Evolutionary conservation across 2,797 vertebrate genomes (phyloP), one percentile per base, ranked within the genome.

Genomic region (Molossus molossus): DNA sequence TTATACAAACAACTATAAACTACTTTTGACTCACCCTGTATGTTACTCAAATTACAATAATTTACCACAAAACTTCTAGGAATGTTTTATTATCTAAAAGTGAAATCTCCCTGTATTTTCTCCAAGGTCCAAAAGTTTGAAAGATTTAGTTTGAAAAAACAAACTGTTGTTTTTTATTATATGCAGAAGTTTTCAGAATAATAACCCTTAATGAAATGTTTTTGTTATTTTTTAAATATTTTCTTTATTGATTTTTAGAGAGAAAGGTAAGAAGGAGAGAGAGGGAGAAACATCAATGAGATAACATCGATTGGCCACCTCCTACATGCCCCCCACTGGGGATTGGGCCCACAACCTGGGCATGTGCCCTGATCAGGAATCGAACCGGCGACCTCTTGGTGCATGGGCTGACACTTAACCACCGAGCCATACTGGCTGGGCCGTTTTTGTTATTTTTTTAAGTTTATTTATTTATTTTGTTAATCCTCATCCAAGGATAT

Each of bases 101-200:
- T 72, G 33, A 64, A 20, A 2, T 33, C 15, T 70, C 12, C 29
- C 25, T 85, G 5, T 79, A 58, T 94, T 88, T 89, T 90, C 25
- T 83, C 5, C 17, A 55, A 67, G 15, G 9, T 73, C 79, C 40
- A 69, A 87, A 82, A 91, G 17, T 33, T 94, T 75, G 75, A 55
- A 86, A 64, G 4, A 40, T 82, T 67, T 81, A 75, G 11, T 75
- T 95, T 57, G 23, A 80, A 65, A 69, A 90, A 84, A 62, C 62
- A 64, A 87, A 87, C 27, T 64, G 17, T 33, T 94, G 18, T 57
- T 85, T 76, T 75, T 25, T 94, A 1, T 79, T 93, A n/a, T 48
- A 48, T 64, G 29, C 70, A 81, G n/a, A 85, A 91, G 13, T 45
- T 90, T 88, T 80, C 23, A 95, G 40, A 83, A 0, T 85, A 72